Evolutionary conservation across 2,113 vertebrate species (phyloP).

Genomic region (Mus musculus): GRCm39 chr8:13875501-13876000

Average conservation of each 20-base stretch:
- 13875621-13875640: background rate
- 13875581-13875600: background rate
- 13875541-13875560: background rate
- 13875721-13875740: no score
- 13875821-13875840: no score
- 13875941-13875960: background rate
- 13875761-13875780: no score
- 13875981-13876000: background rate
- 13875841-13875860: no score
- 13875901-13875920: background rate
- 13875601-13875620: background rate
- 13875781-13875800: no score
- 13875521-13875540: background rate
- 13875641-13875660: background rate
- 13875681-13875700: background rate
- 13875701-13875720: background rate
- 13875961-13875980: background rate
- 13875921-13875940: background rate
- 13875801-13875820: no score
- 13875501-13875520: background rate
- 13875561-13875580: constrained; percentile 1
- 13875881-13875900: background rate
- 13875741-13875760: no score
- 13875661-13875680: background rate
- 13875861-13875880: no score